Conservation (phyloP, 2,113 vertebrate species). For the Herpetotheres cachinnans region DNA sequence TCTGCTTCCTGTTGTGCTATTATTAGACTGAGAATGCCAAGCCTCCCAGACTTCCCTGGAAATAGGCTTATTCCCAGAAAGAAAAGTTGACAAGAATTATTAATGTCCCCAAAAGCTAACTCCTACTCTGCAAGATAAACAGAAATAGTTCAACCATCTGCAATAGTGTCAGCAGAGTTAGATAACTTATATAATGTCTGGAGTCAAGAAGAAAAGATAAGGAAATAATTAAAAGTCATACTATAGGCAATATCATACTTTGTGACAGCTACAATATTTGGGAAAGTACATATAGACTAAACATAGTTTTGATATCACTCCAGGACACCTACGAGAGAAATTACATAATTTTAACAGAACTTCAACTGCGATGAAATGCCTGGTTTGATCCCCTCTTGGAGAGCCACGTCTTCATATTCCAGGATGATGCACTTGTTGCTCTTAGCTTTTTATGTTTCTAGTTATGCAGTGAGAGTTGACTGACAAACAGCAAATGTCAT, state of each 20-base stretch:
- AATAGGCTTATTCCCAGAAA: neutral
- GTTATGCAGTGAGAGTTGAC: neutral
- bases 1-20: constrained; percentile 19
- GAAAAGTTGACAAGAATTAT: constrained; percentile 14
- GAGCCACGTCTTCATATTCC: neutral
- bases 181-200: neutral
- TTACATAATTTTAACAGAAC: neutral
- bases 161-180: neutral
- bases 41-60: neutral
- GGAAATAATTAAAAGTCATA: neutral
- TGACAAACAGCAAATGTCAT: constrained; percentile 27
- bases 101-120: neutral
- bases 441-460: neutral
- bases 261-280: neutral
- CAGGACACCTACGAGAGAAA: neutral
- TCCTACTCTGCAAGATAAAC: neutral
- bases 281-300: neutral
- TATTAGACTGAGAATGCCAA: neutral
- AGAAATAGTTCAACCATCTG: neutral
- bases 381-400: neutral
- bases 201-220: neutral
- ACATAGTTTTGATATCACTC: neutral
- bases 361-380: neutral
- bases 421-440: neutral
- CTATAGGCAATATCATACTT: neutral